Evolutionary conservation across 2,113 vertebrate genomes (phyloP).

Genomic region (Hydrochoerus hydrochaeris): DNA sequence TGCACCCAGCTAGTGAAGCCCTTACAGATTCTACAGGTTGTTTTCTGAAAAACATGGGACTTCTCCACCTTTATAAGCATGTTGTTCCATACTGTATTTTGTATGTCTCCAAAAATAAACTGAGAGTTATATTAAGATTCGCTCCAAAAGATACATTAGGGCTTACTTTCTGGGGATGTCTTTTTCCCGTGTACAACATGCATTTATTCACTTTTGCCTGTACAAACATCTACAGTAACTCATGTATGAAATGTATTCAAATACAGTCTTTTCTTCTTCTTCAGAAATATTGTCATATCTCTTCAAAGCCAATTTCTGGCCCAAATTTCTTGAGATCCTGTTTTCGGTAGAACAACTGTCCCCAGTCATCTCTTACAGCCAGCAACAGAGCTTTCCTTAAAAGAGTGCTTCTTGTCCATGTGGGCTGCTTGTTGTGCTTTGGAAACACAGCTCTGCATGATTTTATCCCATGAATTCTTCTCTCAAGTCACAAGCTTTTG

Average conservation of each 20-base stretch:
- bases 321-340: neutral
- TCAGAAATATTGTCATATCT: neutral
- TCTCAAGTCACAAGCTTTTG: neutral
- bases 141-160: neutral
- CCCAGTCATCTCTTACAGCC: neutral
- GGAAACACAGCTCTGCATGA: neutral
- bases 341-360: neutral
- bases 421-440: too few relatives aligned
- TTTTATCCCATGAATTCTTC: neutral
- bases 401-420: neutral
- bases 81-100: neutral
- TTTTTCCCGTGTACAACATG: neutral
- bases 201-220: neutral
- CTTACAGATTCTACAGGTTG: neutral
- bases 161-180: neutral
- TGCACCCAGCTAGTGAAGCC: too few relatives aligned
- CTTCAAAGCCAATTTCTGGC: neutral
- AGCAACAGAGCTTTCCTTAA: neutral
- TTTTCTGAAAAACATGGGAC: neutral
- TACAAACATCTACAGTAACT: neutral
- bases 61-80: neutral
- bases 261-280: neutral
- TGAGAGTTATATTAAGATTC: neutral
- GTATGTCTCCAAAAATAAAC: neutral
- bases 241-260: neutral